Evolutionary conservation across 1,140 invertebrate species (phyloP).

Genomic region (Conopomorpha cramerella): DNA sequence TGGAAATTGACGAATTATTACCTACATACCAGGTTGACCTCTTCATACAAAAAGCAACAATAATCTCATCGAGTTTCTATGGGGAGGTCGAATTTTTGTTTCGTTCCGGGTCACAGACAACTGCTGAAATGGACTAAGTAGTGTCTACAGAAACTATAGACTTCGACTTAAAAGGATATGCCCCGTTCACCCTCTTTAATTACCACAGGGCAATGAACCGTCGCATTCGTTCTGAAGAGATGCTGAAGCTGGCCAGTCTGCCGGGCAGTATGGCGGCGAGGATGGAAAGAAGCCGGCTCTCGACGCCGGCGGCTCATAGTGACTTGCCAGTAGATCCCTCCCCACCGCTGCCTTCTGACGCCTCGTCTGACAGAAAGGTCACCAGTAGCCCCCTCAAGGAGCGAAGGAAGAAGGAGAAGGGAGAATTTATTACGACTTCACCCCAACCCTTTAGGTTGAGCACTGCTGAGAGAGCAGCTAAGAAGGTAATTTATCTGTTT

Average conservation of each 20-base stretch:
- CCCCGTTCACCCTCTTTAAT: background rate
- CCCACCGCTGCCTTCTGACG: conserved; percentile 29
- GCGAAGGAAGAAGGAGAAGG: conserved; percentile 18
- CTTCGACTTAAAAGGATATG: no score
- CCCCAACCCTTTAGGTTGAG: conserved; percentile 57
- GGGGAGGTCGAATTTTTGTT: no score
- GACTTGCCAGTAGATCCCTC: conserved; percentile 44
- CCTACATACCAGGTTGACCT: no score
- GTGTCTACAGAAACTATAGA: no score
- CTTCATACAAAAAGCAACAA: no score
- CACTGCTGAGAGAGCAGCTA: conserved; percentile 45
- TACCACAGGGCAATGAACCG: conserved; percentile 65
- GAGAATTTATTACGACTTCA: conserved; percentile 60
- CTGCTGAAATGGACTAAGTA: no score
- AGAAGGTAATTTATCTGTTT: conserved; percentile 37
- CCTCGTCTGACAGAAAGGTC: conserved; percentile 26
- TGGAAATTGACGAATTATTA: no score
- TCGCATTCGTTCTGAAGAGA: conserved; percentile 68
- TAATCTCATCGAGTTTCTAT: no score
- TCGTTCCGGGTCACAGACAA: no score
- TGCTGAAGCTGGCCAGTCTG: conserved; percentile 67
- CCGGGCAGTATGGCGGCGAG: conserved; percentile 72
- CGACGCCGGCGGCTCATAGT: conserved; percentile 34
- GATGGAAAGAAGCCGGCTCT: conserved; percentile 55
- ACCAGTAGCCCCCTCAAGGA: conserved; percentile 25